Evolutionary conservation across 2,797 vertebrate species (phyloP).

Genomic region (Amblyopsis hoosieri): DNA sequence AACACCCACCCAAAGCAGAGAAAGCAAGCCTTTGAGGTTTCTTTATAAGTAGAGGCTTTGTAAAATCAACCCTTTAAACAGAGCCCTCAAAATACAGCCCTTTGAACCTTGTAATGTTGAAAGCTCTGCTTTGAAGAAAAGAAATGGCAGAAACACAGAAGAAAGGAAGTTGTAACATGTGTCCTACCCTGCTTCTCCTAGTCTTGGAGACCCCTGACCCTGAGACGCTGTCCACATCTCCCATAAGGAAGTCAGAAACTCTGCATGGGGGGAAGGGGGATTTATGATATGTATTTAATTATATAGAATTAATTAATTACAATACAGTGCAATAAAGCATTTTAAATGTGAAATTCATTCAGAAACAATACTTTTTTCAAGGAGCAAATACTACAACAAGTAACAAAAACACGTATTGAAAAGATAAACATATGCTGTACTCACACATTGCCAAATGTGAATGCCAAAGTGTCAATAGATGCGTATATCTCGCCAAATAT

Average conservation of each 20-base stretch:
- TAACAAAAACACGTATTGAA: conserved; percentile 35
- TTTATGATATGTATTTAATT: no score
- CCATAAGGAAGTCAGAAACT: conserved; percentile 99
- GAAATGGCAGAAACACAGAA: conserved; percentile 5
- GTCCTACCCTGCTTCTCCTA: conserved; percentile 88
- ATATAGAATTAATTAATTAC: no score
- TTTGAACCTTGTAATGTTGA: conserved; percentile 41
- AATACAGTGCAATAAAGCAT: not conserved
- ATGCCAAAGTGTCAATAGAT: conserved; percentile 94
- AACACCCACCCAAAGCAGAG: conserved; percentile 49
- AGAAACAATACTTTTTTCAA: conserved; percentile 2
- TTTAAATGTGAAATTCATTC: not conserved
- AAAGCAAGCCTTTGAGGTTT: conserved; percentile 57
- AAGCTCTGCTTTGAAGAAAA: conserved; percentile 39
- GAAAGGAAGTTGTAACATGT: conserved; percentile 4
- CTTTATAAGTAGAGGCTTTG: conserved; percentile 45
- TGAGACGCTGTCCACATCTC: conserved; percentile 95
- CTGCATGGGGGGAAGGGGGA: conserved; percentile 67
- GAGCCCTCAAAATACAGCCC: conserved; percentile 9
- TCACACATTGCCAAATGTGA: conserved; percentile 99
- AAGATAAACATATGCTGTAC: conserved; percentile 68
- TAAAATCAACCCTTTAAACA: conserved; percentile 49
- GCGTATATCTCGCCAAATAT: conserved; percentile 89
- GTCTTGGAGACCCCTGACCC: conserved; percentile 88
- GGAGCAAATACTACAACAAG: conserved; percentile 14